Conservation (phyloP, 1,140 invertebrate genomes). For the Drosophila littoralis region DNA sequence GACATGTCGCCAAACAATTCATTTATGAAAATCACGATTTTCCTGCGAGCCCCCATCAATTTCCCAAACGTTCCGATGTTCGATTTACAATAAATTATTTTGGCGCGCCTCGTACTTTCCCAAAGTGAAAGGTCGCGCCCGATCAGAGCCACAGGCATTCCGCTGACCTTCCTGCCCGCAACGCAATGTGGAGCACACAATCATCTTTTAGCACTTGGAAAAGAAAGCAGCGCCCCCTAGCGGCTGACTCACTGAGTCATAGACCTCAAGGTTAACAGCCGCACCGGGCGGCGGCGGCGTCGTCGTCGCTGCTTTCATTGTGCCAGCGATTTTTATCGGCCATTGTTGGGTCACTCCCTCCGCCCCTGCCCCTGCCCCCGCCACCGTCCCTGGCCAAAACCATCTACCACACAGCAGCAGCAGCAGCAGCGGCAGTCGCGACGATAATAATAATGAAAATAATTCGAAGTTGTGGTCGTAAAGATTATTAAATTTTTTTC, state of each 20-base stretch:
- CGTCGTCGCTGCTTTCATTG: slow-evolving; percentile 43
- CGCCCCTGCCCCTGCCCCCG: background rate
- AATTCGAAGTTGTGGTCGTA: slow-evolving; percentile 73
- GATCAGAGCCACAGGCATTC: slow-evolving; percentile 13
- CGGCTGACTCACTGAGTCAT: slow-evolving; percentile 67
- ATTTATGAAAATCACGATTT: slow-evolving; percentile 79
- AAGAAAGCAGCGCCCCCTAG: slow-evolving; percentile 64
- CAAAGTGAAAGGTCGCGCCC: slow-evolving; percentile 68
- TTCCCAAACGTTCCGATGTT: slow-evolving; percentile 30
- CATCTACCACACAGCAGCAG: slow-evolving; percentile 13
- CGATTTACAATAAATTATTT: slow-evolving; percentile 76
- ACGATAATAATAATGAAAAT: slow-evolving; percentile 73
- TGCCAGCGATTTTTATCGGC: slow-evolving; percentile 72
- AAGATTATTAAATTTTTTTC: slow-evolving; percentile 76
- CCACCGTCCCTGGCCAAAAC: slow-evolving; percentile 7
- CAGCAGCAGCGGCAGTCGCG: slow-evolving; percentile 30
- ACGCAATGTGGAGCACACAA: slow-evolving; percentile 62
- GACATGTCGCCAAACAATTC: slow-evolving; percentile 79
- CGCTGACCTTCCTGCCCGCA: slow-evolving; percentile 58
- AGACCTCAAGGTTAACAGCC: slow-evolving; percentile 82
- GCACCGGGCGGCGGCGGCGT: slow-evolving; percentile 29
- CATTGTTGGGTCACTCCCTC: slow-evolving; percentile 53
- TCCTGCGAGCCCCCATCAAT: slow-evolving; percentile 33
- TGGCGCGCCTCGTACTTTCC: slow-evolving; percentile 67
- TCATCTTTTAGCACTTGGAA: slow-evolving; percentile 52